Evolutionary conservation across 2,113 vertebrate genomes (phyloP), one percentile per base, ranked within the genome.

Genomic region (Cygnus buccinator): DNA sequence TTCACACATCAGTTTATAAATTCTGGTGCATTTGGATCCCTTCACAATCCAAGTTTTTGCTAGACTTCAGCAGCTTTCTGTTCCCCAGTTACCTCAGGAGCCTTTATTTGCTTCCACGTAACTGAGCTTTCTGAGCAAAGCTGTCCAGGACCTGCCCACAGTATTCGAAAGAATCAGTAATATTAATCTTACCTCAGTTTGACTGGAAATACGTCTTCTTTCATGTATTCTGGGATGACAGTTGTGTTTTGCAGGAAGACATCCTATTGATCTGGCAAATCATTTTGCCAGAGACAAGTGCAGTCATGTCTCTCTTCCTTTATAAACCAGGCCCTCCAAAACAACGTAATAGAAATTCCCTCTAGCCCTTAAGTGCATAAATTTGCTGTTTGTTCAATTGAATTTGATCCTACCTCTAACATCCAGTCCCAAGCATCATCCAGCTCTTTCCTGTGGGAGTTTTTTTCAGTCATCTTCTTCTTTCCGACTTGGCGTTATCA

Each of bases 341-440:
- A n/a, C 37, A 72, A 25, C 1, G 8, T 84, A 52, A 72, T 18
- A 87, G 57, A 94, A 95, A 91, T 89, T 94, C 77, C 66, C 89
- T 91, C 8, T 33, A 91, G 77, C 73, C 35, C 84, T 84, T 87
- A 95, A 95, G 93, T 95, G 93, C 93, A 87, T 87, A 55, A 68
- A 79, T 92, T 92, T 89, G 18, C 77, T 92, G 25, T 89, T 94
- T 72, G 57, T 94, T 41, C 62, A 68, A 57, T 68, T 82, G 65
- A 92, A 84, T 95, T 92, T 81, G 61, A 78, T 89, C 59, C 29
- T 90, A 4, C 84, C 84, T 90, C 76, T 78, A 63, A 81, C 88
- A 90, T 58, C 22, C 11, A 86, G 31, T 74, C n/a, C n/a, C 81
- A 73, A 94, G 81, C 76, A 52, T 63, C 41, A 67, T 92, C 68